Evolutionary conservation across 2,888 invertebrate species (phyloP).

Genomic region (Cynaeus angustus): DNA sequence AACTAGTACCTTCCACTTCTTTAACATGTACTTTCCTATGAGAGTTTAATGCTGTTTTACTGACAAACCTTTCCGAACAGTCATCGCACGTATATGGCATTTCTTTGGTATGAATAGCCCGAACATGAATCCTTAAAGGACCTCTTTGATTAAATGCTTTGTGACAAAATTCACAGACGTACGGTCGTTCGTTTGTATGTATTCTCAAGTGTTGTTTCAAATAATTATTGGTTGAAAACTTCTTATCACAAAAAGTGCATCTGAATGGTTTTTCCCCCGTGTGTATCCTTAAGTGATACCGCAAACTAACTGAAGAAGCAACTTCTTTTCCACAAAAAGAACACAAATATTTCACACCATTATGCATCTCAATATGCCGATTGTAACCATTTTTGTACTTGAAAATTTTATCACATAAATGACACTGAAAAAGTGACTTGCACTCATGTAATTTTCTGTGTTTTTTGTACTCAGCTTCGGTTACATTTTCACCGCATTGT

Average conservation of each 20-base stretch:
- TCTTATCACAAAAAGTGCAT: conserved; percentile 9
- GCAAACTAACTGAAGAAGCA: background rate
- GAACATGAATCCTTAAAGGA: background rate
- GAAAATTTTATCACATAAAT: background rate
- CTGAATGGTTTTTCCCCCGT: conserved; percentile 7
- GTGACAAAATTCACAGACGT: background rate
- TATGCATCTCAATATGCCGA: background rate
- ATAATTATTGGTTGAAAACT: background rate
- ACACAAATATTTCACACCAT: background rate
- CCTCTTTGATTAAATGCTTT: background rate
- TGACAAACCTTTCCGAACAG: background rate
- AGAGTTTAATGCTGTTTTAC: conserved; percentile 5
- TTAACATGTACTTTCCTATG: background rate
- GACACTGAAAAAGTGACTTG: background rate
- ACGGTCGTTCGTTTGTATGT: conserved; percentile 6
- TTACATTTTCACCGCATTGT: conserved; percentile 1
- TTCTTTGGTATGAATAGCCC: conserved; percentile 7
- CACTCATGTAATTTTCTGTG: conserved; percentile 3
- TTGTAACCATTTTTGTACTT: background rate
- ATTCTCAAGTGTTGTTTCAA: background rate
- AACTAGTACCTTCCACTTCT: no score
- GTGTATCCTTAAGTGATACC: background rate
- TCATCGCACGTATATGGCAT: background rate
- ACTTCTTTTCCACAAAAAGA: conserved; percentile 4
- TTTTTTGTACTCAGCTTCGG: background rate